These are phyloP conservation scores for Leptobrachium leishanense DNA, from an alignment of 2,113 vertebrate species.

Conservation along the genomic window DNA sequence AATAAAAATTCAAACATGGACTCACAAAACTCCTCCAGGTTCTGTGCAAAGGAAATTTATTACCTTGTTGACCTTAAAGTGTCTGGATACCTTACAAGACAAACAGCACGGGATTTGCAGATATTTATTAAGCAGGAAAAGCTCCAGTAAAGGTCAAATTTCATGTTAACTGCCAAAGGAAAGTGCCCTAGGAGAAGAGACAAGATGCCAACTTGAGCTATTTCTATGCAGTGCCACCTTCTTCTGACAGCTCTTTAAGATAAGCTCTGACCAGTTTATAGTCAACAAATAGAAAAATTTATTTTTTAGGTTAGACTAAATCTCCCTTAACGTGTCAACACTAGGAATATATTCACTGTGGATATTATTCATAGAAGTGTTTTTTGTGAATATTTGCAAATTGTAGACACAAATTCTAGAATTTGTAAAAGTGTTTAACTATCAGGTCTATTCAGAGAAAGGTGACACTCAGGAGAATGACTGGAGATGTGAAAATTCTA, in stretches of 20 bases:
- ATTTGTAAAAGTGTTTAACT: too few relatives aligned
- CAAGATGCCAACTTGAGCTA: constrained; percentile 21
- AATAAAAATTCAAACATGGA: too few relatives aligned
- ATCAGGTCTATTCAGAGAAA: too few relatives aligned
- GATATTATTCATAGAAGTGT: too few relatives aligned
- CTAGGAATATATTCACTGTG: too few relatives aligned
- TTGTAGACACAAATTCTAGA: too few relatives aligned
- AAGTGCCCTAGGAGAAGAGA: constrained; percentile 25
- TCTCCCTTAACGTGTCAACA: too few relatives aligned
- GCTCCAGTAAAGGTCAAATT: constrained; percentile 36
- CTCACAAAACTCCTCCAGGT: neutral
- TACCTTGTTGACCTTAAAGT: neutral
- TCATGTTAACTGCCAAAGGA: constrained; percentile 29
- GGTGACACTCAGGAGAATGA: too few relatives aligned
- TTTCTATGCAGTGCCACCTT: constrained; percentile 5
- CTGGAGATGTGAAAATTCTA: too few relatives aligned
- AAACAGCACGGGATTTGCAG: constrained; percentile 31
- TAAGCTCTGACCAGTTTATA: neutral
- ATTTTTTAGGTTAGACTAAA: too few relatives aligned
- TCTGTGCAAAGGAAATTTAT: constrained; percentile 2
- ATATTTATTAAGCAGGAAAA: constrained; percentile 30
- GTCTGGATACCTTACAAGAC: constrained; percentile 25
- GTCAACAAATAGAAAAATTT: too few relatives aligned
- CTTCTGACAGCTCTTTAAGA: constrained; percentile 7
- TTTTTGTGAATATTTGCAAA: too few relatives aligned